Evolutionary conservation across 2,888 invertebrate species (phyloP), one percentile per base, ranked within the genome.

Genomic region (Rhogogaster chlorosoma): DNA sequence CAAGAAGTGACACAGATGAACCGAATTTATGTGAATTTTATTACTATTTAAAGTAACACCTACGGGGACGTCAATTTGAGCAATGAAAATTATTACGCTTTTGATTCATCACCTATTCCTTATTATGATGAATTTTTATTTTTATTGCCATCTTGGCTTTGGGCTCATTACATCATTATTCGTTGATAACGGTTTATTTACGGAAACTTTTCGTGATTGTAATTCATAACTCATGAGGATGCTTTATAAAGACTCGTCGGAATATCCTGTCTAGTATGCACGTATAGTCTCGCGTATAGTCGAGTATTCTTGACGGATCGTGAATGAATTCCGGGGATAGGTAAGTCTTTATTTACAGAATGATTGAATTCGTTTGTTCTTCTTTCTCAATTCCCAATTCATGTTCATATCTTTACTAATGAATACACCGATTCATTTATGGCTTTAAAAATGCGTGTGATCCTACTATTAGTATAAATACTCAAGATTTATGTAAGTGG

Each of bases 401-500:
- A n/a, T 12, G 18, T 42, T 38, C 38, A 32, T 22, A 38, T 32
- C 0, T 6, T 1, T 32, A 18, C 29, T 67, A 15, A 67, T 67
- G 18, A 32, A 67, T 1, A 6, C 18, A 12, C 4, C 12, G 32
- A 32, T 32, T 18, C n/a, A 22, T 42, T 1, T 9, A 42, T 73
- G 71, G 12, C 3, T 42, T 73, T 22, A 53, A 77, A 29, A 77
- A 77, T 77, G 49, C n/a, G 18, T 38, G 29, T 78, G 61, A 78
- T 61, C 57, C 36, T 49, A n/a, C 5, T 10, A n/a, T n/a, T n/a
- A n/a, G 10, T n/a, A 78, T 22, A 45, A 57, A 78, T 57, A n/a
- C 12, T 77, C 7, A 80, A 61, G 36, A 80, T 80, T 36, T 61
- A 61, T 80, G 32, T 80, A 36, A 80, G 15, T 80, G 26, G 29